Conservation (phyloP, 2,113 vertebrate genomes). For the Dendrocopos noguchii region DNA sequence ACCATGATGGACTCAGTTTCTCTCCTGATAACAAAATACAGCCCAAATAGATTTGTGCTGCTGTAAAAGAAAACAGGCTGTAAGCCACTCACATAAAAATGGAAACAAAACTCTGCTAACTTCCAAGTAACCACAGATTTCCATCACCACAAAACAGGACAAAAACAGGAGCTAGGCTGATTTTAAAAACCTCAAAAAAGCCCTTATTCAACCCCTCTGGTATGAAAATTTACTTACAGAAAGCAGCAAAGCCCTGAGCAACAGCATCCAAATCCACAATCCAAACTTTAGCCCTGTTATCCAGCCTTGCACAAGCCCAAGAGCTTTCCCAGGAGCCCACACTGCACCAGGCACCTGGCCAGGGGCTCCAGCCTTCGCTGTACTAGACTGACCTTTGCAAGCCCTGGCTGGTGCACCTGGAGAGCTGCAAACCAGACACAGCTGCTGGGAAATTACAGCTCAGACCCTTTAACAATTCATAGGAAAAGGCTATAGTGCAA, state of each 20-base stretch:
- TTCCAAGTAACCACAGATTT: slow-evolving; percentile 26
- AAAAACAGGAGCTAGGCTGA: not conserved
- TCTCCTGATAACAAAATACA: not conserved
- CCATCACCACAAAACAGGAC: not conserved
- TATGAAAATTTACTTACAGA: not conserved
- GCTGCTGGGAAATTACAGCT: slow-evolving; percentile 6
- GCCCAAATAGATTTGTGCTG: not conserved
- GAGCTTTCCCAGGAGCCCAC: not conserved
- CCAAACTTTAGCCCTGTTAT: not conserved
- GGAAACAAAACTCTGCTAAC: slow-evolving; percentile 22
- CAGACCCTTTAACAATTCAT: not conserved
- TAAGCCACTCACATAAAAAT: slow-evolving; percentile 19
- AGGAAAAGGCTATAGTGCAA: not conserved
- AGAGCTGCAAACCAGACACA: not conserved
- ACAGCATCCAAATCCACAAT: not conserved
- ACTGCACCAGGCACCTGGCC: accelerated
- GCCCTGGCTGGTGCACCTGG: not conserved
- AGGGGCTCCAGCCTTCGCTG: accelerated
- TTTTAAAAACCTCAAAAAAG: not conserved
- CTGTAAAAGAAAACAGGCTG: not conserved
- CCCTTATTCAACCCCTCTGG: not conserved
- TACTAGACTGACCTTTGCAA: not conserved
- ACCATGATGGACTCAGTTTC: accelerated
- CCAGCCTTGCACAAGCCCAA: not conserved
- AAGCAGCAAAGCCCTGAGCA: not conserved